These are phyloP conservation scores for Hypselothyrea guttata DNA, from an alignment of 2,888 invertebrate genomes.

Conservation along the genomic window DNA sequence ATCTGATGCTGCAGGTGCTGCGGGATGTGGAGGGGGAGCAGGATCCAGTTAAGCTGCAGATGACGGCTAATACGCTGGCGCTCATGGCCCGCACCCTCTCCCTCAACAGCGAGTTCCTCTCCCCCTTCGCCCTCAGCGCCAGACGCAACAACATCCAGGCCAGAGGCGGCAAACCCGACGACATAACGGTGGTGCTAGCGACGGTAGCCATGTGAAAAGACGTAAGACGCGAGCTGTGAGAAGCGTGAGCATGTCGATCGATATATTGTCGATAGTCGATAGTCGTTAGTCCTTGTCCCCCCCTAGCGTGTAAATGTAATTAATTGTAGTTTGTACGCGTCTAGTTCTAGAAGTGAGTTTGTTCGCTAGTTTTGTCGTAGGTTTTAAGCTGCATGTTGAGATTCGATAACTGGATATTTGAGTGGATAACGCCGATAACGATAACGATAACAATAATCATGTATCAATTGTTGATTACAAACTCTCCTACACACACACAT, in stretches of 20 bases:
- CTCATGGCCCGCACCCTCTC: conserved; percentile 97
- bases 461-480: conserved; percentile 57
- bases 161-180: conserved; percentile 98
- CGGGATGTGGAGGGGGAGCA: conserved; percentile 88
- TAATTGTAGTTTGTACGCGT: conserved; percentile 60
- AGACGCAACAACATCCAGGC: conserved; percentile 96
- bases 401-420: conserved; percentile 14
- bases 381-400: conserved; percentile 68
- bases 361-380: conserved; percentile 61
- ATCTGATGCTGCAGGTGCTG: conserved; percentile 93
- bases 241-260: neutral
- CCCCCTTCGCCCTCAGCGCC: conserved; percentile 97
- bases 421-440: conserved; percentile 24
- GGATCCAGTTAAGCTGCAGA: conserved; percentile 91
- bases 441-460: conserved; percentile 15
- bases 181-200: conserved; percentile 98
- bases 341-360: conserved; percentile 63
- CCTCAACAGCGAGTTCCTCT: conserved; percentile 96
- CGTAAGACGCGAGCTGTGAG: no score
- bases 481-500: conserved; percentile 1
- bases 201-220: conserved; percentile 89
- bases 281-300: conserved; percentile 34
- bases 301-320: conserved; percentile 53
- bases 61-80: conserved; percentile 96
- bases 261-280: neutral